These are phyloP conservation scores for Drosophila sp. DNA, from an alignment of 1,140 invertebrate species.

Conservation along the genomic window DNA sequence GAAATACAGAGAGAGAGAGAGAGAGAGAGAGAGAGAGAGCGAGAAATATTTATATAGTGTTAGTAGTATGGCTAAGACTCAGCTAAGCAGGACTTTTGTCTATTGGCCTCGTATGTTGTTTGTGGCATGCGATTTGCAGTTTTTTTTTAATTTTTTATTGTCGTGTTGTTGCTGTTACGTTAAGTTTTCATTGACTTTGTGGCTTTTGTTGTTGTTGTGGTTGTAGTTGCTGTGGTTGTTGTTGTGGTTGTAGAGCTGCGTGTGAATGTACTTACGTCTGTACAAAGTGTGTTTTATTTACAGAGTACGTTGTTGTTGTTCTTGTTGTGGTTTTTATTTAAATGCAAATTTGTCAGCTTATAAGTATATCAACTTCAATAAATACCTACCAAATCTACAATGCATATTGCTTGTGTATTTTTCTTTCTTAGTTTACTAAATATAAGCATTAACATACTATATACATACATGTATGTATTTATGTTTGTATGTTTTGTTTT, in stretches of 20 bases:
- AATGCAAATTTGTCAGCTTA: constrained; percentile 36
- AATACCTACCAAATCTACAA: constrained; percentile 54
- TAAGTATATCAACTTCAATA: constrained; percentile 19
- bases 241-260: constrained; percentile 11
- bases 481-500: constrained; percentile 22
- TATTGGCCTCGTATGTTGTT: constrained; percentile 28
- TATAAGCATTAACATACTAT: constrained; percentile 43
- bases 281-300: constrained; percentile 67
- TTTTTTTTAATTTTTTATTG: too few relatives aligned
- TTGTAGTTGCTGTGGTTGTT: constrained; percentile 34
- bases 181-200: constrained; percentile 45
- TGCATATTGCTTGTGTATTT: constrained; percentile 20
- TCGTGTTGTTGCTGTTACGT: constrained; percentile 39
- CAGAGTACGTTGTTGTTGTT: constrained; percentile 51
- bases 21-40: constrained; percentile 18
- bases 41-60: constrained; percentile 5
- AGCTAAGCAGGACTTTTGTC: constrained; percentile 26
- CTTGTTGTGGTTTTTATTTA: background rate
- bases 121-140: constrained; percentile 52
- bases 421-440: constrained; percentile 24
- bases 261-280: constrained; percentile 73
- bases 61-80: constrained; percentile 31
- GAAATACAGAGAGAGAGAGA: too few relatives aligned
- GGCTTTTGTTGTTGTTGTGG: constrained; percentile 54
- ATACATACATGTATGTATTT: constrained; percentile 21